Base-by-base conservation (phyloP, 2,888 invertebrate species). In the Calliphora vomitoria region DNA sequence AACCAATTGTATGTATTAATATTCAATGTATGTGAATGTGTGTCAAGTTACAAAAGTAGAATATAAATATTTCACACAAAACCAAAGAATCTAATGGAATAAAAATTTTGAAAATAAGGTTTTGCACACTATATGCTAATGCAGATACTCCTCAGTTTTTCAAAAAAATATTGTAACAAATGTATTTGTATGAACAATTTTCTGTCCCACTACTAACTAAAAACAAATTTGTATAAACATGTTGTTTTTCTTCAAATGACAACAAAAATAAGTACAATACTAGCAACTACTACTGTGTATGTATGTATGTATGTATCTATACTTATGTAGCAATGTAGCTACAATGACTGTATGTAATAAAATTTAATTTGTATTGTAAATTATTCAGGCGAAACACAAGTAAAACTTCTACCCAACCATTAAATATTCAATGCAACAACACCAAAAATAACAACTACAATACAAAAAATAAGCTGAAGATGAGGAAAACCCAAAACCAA, bases 291-390 rank as follows among this genome's bases (percentile, higher is more conserved):
- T 31, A 20, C 31, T 60, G 6, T 20, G 13, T 8, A 11, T 20
- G 18, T 20, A 15, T 3, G 2, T 8, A 1, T 47, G 1, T 20
- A 58, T 25, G 15, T 8, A 53, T 6, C 6, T 55, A 20, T 11
- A 15, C 3, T 5, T 8, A 4, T 47, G 4, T 20, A 60, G 20
- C 4, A 60, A 84, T n/a, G n/a, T 8, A 47, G 35, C 64, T 74
- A 78, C 60, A 82, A 82, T 81, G 50, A 81, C 50, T 76, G 11
- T 41, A 25, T 44, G 11, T 66, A 88, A 89, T 87, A 81, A 89
- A 90, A 90, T 90, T 90, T 90, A 86, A 90, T 91, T 91, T 89
- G 89, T 87, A 88, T 89, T 89, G 89, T 85, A 88, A 89, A 89
- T 90, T 89, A 89, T 89, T 89, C 88, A 86, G 87, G 89, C 78